Evolutionary conservation across 2,797 vertebrate species (phyloP).

Genomic region (Otus scops): DNA sequence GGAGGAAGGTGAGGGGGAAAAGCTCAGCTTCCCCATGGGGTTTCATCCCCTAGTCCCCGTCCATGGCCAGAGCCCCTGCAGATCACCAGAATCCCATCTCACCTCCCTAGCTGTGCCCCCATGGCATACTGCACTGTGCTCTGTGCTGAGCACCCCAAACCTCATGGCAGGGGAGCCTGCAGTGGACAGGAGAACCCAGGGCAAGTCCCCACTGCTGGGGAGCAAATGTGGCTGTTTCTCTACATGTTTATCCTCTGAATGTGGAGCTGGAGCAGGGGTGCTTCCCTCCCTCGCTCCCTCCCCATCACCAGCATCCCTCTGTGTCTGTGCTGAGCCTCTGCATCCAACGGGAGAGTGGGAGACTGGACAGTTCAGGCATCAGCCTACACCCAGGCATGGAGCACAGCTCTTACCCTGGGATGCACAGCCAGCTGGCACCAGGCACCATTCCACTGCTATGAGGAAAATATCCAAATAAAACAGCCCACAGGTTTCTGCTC

Average conservation of each 20-base stretch:
- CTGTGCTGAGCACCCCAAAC: too few relatives aligned
- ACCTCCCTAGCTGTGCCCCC: neutral
- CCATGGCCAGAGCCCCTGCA: neutral
- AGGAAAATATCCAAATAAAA: constrained; percentile 10
- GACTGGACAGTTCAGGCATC: neutral
- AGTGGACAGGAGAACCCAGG: neutral
- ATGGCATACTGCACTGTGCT: neutral
- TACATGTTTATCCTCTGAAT: rapidly evolving
- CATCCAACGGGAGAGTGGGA: neutral
- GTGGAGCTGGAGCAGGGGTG: neutral
- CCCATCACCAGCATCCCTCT: neutral
- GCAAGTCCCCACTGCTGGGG: neutral
- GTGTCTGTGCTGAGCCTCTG: rapidly evolving
- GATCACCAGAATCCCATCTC: neutral
- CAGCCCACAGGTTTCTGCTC: neutral
- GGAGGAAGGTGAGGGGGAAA: neutral
- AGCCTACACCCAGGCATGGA: neutral
- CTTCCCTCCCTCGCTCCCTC: neutral
- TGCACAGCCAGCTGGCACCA: neutral
- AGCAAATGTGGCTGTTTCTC: neutral
- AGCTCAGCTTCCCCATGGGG: neutral
- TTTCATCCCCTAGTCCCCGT: neutral
- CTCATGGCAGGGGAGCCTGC: neutral
- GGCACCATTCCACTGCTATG: neutral
- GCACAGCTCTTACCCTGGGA: neutral